These are phyloP conservation scores for Cantharis flavilabris DNA, from an alignment of 2,888 invertebrate species.

Conservation along the genomic window DNA sequence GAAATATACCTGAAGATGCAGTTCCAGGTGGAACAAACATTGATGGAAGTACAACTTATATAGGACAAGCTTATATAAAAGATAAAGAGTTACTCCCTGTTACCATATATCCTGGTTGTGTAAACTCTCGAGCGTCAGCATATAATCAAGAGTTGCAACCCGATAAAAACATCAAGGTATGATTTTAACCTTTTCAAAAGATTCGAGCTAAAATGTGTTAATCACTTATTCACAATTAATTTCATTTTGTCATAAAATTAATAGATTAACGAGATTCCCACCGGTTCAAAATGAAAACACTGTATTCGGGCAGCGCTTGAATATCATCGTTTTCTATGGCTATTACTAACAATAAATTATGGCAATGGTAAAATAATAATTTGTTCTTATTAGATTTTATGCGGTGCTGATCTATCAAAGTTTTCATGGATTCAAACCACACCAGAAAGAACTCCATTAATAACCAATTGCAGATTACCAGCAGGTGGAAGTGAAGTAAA, in stretches of 20 bases:
- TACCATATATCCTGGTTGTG: conserved; percentile 3
- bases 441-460: not conserved
- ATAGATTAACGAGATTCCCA: too few species aligned
- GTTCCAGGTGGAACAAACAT: conserved; percentile 3
- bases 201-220: too few species aligned
- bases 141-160: not conserved
- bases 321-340: too few species aligned
- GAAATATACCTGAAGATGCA: conserved; percentile 7
- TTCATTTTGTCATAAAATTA: too few species aligned
- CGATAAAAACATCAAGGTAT: conserved; percentile 5
- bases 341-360: too few species aligned
- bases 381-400: not conserved
- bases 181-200: not conserved
- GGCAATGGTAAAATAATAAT: too few species aligned
- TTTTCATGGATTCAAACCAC: not conserved
- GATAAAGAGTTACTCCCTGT: conserved; percentile 3
- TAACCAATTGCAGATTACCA: not conserved
- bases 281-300: too few species aligned
- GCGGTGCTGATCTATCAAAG: not conserved
- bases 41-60: conserved; percentile 6
- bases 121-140: not conserved
- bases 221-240: too few species aligned
- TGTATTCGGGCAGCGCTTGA: too few species aligned
- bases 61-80: conserved; percentile 6
- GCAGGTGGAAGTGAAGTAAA: conserved; percentile 1